Evolutionary conservation across 2,113 vertebrate species (phyloP), one percentile per base, ranked within the genome.

Genomic region (Lophochroa leadbeateri): DNA sequence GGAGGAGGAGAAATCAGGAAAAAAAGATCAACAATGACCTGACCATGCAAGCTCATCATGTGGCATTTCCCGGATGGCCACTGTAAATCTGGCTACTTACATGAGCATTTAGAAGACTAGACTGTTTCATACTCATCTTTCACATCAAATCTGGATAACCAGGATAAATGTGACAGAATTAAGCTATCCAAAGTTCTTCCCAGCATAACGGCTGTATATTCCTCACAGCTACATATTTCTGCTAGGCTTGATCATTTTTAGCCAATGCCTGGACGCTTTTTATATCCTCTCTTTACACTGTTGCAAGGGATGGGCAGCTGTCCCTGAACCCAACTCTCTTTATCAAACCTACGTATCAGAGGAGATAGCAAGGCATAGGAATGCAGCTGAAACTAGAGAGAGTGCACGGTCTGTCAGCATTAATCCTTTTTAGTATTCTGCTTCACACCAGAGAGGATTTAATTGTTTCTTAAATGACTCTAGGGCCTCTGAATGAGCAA

Each of bases 361-460:
- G 35, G 37, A 78, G 87, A 71, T 2, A 94, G 46, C 27, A 78
- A 89, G 55, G 68, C 74, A 86, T 8, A 72, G 53, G 57, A 96
- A 95, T 2, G 5, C 21, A 94, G 55, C 31, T 1, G 17, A 69
- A 96, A 79, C 70, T 21, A 46, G 57, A 43, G 16, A 84, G 49
- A 95, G 78, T 69, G 77, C 24, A 67, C 0, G 2, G 43, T 80
- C 88, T 86, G 46, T 43, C 82, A 82, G 44, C 39, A 31, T 72
- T 90, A 95, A 97, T 89, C 53, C 64, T 88, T 92, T 78, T 83
- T 78, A 96, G 92, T 86, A 92, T 90, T 90, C 79, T 1, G 13
- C 63, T 90, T 94, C 77, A 47, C 81, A 75, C 31, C 80, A 96
- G 84, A 94, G 84, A 92, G 84, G 24, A 92, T 87, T 97, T 92